Percentiles rank a stretch among this genome's conserved stretches.
These are phyloP conservation scores for Uromys caudimaculatus DNA, from an alignment of 2,797 vertebrate species.

Conservation along the genomic window DNA sequence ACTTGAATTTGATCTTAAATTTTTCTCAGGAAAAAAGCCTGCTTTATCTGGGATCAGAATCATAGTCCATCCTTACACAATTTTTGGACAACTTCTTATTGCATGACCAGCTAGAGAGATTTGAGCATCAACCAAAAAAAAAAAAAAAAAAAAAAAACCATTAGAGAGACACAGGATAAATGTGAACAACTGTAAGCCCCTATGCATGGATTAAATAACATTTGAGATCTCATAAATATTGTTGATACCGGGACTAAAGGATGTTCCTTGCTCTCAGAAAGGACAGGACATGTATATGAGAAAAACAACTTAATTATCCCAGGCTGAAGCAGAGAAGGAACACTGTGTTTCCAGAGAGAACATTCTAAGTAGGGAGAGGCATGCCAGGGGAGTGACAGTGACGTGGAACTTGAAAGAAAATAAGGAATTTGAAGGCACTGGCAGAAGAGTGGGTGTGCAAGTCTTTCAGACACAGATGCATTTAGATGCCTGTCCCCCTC, in stretches of 20 bases:
- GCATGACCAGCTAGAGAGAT: background rate
- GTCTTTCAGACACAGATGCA: background rate
- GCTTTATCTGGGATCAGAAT: background rate
- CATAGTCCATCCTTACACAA: background rate
- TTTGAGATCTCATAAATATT: background rate
- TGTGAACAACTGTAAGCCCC: background rate
- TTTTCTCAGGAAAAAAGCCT: slow-evolving; percentile 45
- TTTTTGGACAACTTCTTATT: background rate
- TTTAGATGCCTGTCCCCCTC: background rate
- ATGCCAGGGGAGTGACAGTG: background rate
- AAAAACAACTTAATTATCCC: background rate
- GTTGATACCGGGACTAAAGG: background rate
- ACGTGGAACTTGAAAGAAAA: slow-evolving; percentile 35
- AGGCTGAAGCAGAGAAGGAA: background rate
- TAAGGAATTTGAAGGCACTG: background rate
- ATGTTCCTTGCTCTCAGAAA: background rate
- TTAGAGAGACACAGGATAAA: background rate
- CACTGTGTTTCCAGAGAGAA: background rate
- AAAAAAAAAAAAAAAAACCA: background rate
- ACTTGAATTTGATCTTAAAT: background rate
- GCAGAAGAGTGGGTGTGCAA: background rate
- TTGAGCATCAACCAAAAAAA: background rate
- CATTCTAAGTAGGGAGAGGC: background rate
- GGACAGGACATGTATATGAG: background rate
- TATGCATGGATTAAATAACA: background rate